Conservation (phyloP, 2,888 invertebrate species). For the Toxonevra muliebris region DNA sequence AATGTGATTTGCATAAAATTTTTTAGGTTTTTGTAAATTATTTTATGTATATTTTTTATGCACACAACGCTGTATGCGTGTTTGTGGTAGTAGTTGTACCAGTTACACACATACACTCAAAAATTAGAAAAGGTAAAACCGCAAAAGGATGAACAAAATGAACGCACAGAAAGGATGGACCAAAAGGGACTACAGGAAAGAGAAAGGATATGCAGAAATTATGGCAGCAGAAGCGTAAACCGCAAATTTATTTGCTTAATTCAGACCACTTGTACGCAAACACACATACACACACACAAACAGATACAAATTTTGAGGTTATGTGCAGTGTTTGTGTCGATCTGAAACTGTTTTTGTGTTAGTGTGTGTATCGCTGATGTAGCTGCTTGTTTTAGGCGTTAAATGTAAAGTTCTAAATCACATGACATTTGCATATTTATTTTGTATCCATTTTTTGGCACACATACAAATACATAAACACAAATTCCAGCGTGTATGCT, state of each 20-base stretch:
- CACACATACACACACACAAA: neutral
- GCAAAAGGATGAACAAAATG: neutral
- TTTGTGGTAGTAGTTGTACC: neutral
- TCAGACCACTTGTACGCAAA: neutral
- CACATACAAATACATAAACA: neutral
- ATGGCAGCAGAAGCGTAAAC: conserved; percentile 13
- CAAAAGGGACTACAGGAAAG: neutral
- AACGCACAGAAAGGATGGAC: neutral
- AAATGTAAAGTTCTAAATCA: conserved; percentile 27
- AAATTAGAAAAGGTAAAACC: conserved; percentile 16
- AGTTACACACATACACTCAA: neutral
- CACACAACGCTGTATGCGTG: neutral
- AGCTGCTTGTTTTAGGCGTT: conserved; percentile 19
- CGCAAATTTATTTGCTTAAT: conserved; percentile 37
- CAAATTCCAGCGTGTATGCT: neutral
- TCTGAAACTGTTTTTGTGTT: neutral
- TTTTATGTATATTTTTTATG: conserved; percentile 6
- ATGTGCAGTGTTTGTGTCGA: conserved; percentile 15
- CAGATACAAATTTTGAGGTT: conserved; percentile 16
- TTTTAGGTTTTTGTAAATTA: conserved; percentile 16
- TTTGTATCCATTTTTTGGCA: conserved; percentile 7
- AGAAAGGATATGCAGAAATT: neutral
- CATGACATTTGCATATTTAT: conserved; percentile 23
- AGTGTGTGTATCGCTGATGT: neutral
- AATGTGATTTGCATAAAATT: conserved; percentile 28